These are phyloP conservation scores for Brachionus koreanus DNA, from an alignment of 1,140 invertebrate species.

Conservation along the genomic window DNA sequence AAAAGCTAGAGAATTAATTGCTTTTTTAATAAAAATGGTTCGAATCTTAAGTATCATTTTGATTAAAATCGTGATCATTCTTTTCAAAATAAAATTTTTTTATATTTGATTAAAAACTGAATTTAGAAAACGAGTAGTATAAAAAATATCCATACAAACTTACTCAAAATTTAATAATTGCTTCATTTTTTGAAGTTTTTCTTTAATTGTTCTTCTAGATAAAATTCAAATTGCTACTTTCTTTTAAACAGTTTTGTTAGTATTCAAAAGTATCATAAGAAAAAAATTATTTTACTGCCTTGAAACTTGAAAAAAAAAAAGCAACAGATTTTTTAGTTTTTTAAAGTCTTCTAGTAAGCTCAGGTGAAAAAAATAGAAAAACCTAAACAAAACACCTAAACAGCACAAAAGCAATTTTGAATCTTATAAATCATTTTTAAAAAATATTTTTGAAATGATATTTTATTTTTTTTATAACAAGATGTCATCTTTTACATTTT, in stretches of 20 bases:
- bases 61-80: background rate
- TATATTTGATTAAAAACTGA: too few species aligned
- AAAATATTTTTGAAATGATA: background rate
- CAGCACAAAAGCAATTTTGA: background rate
- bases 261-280: background rate
- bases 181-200: background rate
- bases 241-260: too few species aligned
- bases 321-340: background rate
- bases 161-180: background rate
- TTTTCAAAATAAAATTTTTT: background rate
- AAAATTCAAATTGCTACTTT: too few species aligned
- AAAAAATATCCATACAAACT: too few species aligned
- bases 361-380: background rate
- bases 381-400: background rate
- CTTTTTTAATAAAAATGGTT: background rate
- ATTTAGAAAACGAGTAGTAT: too few species aligned
- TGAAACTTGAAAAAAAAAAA: background rate
- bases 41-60: background rate
- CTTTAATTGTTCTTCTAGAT: background rate
- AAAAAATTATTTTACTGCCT: background rate
- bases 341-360: background rate
- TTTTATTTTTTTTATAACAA: background rate
- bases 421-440: background rate
- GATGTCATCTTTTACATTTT: background rate
- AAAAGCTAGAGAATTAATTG: too few species aligned